phyloP scores from a whole-genome alignment of 2,113 vertebrate genomes.

The Mastomys coucha region DNA sequence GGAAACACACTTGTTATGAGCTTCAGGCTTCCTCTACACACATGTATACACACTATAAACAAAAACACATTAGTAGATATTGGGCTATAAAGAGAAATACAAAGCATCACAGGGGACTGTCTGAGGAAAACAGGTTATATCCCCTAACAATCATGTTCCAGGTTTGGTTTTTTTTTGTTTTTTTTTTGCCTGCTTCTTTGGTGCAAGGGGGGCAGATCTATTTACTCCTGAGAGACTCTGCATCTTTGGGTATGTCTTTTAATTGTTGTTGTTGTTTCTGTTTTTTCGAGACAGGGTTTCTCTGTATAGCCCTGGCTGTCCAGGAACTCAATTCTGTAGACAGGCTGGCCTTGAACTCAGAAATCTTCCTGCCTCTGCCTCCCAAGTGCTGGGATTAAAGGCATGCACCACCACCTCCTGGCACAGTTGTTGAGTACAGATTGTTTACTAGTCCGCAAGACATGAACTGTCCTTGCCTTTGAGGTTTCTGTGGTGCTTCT shows the following conservation, averaged over 20 bases:
- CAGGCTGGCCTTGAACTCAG: no score
- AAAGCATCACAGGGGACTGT: background rate
- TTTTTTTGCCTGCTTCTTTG: background rate
- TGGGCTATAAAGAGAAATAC: background rate
- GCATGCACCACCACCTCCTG: no score
- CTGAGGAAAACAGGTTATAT: background rate
- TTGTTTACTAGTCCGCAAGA: no score
- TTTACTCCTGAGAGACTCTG: background rate
- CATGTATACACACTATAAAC: background rate
- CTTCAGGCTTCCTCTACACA: background rate
- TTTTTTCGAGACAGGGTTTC: no score
- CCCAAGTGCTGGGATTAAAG: no score
- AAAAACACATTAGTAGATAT: background rate
- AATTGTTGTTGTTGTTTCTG: no score
- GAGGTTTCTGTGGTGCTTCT: background rate
- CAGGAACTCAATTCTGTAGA: no score
- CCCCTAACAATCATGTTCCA: background rate
- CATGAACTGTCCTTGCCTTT: background rate
- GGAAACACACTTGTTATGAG: background rate
- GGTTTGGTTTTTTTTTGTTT: background rate
- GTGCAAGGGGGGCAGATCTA: background rate
- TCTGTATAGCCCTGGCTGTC: no score
- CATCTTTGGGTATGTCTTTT: background rate
- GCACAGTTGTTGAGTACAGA: no score
- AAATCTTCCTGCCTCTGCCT: no score